Evolutionary conservation across 2,113 vertebrate genomes (phyloP), one percentile per base, ranked within the genome.

Genomic region (Cochlearius cochlearius): DNA sequence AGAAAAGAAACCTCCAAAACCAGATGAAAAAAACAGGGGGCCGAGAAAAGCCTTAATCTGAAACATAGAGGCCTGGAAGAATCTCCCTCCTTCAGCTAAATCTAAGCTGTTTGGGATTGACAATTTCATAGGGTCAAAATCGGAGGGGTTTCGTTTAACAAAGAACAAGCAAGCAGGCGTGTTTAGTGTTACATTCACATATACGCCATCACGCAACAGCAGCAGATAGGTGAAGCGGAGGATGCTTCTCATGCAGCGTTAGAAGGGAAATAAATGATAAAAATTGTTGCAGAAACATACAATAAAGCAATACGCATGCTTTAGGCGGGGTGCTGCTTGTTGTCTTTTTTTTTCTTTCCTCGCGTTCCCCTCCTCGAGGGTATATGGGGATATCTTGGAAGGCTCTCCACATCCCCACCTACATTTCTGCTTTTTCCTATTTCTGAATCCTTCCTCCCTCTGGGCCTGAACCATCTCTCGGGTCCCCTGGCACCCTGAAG

Each of bases 171-270:
- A 45, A 83, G 91, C 88, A 94, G 75, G 74, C 26, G 34, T n/a
- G 62, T 60, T 82, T 36, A 38, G n/a, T 62, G 3, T 22, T 23
- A 39, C 67, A 38, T 56, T 19, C 45, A 32, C 25, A 64, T 41
- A 39, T 26, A 77, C 2, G n/a, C 39, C 75, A 53, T 45, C 83
- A 80, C 74, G 53, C 43, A 34, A 12, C 41, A 79, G 95, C 94
- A 89, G 85, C 45, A 71, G 93, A 34, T 4, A 71, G 79, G 5
- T 68, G 92, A 92, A 84, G 93, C 80, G 59, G 76, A 89, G 86
- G 95, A 77, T 88, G 90, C 32, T 92, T 13, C 17, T 66, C 88
- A 88, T 88, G 91, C 94, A 91, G 87, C 11, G 1, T 80, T 14
- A 59, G 76, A 18, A 95, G 88, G 87, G 87, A 80, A 82, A 94